Base-by-base conservation (phyloP, 2,888 invertebrate genomes). In the Eilema caniola region DNA sequence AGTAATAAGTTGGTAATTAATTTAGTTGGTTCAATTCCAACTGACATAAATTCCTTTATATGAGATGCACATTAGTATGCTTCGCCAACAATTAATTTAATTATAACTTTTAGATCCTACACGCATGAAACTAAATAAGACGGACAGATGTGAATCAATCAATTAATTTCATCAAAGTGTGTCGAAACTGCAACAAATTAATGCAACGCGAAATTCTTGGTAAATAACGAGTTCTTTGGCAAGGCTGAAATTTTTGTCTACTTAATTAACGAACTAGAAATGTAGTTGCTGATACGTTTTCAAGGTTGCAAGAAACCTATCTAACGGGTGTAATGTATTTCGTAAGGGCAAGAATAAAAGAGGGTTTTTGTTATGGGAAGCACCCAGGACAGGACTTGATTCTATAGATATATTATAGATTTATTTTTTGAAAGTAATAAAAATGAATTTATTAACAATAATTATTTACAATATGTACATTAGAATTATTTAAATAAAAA, bases 11-110 rank as follows among this genome's bases (percentile, higher is more conserved):
- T 79, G 77, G 33, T 53, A 57, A 33, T 56, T 65, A 33, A 53
- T 65, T 57, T 24, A 57, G 78, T 82, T 91, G 91, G 89, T 87
- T 78, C 73, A 72, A 73, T 79, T 89, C 90, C 90, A 91, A 91
- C 74, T 84, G 83, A 76, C 76, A 86, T 84, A 86, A 87, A 87
- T 87, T 85, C 72, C 85, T 86, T 84, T 81, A 86, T 83, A 81
- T 79, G 77, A 76, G 82, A 71, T 84, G 81, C 80, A 82, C 76
- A 74, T 70, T 77, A 75, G 72, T 75, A 62, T 76, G 77, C 77
- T 75, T 83, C 79, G 86, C 89, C 90, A 90, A 87, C 62, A 76
- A 78, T 75, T 74, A 72, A 70, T 71, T 83, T 86, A 87, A 85
- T 84, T 84, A 84, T 83, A 85, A 73, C 77, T 70, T 74, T 74